Conservation (phyloP, 2,888 invertebrate genomes). For the Sarcophaga carnaria region DNA sequence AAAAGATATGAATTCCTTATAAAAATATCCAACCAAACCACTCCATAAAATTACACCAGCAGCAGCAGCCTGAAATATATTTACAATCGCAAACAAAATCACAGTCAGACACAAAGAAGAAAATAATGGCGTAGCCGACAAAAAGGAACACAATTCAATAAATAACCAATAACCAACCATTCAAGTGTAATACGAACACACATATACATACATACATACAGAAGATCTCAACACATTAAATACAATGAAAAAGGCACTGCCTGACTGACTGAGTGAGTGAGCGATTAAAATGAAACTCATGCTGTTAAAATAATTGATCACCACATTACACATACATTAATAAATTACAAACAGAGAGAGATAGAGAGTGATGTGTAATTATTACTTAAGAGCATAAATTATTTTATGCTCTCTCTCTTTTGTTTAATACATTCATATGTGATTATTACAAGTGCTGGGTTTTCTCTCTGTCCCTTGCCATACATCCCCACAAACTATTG, state of each 20-base stretch:
- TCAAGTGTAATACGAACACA: slow-evolving; percentile 37
- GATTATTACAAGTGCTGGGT: neutral
- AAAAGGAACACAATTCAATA: slow-evolving; percentile 51
- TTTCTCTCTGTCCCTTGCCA: neutral
- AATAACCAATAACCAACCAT: slow-evolving; percentile 52
- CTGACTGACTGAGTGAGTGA: slow-evolving; percentile 30
- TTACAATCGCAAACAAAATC: no score
- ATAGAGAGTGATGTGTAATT: no score
- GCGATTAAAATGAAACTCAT: neutral
- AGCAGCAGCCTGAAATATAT: no score
- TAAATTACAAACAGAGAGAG: no score
- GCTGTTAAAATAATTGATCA: neutral
- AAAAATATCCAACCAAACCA: slow-evolving; percentile 2
- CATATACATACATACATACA: neutral
- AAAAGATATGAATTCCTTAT: no score
- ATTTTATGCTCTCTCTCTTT: no score
- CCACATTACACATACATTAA: no score
- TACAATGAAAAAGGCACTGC: slow-evolving; percentile 10
- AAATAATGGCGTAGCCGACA: neutral
- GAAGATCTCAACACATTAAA: slow-evolving; percentile 19
- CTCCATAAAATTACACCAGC: slow-evolving; percentile 14
- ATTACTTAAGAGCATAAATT: no score
- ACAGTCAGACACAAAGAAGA: no score
- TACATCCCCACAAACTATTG: neutral
- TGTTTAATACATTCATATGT: neutral